Evolutionary conservation across 2,797 vertebrate species (phyloP).

Genomic region (Oryzias sinensis): DNA sequence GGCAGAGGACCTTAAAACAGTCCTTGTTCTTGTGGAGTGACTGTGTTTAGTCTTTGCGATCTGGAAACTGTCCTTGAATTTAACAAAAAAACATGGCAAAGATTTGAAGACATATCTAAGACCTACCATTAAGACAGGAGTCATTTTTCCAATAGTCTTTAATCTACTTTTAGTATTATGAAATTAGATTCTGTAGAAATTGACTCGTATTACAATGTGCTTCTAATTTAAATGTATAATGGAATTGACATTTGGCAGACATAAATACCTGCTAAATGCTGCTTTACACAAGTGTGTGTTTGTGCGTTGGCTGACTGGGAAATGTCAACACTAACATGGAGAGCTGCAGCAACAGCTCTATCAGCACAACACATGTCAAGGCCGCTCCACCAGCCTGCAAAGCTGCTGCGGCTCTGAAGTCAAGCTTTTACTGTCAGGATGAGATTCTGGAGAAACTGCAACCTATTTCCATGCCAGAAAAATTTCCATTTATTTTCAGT

Average conservation of each 20-base stretch:
- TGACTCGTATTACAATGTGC: background rate
- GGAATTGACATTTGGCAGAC: background rate
- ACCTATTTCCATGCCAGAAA: too few species aligned
- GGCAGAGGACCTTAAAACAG: too few species aligned
- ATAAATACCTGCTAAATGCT: background rate
- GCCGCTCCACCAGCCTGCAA: conserved; percentile 9
- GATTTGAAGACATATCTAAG: too few species aligned
- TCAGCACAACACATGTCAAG: conserved; percentile 20
- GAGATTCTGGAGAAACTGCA: background rate
- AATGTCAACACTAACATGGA: conserved; percentile 15
- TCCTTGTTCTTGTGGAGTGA: too few species aligned
- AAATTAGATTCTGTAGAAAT: conserved; percentile 1
- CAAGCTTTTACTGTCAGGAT: background rate
- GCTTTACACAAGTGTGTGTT: conserved; percentile 8
- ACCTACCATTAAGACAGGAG: too few species aligned
- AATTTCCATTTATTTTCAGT: too few species aligned
- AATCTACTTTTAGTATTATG: too few species aligned
- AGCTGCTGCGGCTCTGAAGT: background rate
- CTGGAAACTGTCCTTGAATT: too few species aligned
- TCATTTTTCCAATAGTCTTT: too few species aligned
- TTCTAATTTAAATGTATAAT: conserved; percentile 12
- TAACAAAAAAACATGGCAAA: too few species aligned
- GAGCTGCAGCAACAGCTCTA: conserved; percentile 33
- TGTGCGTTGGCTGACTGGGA: conserved; percentile 15
- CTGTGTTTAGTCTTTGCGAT: too few species aligned